These are phyloP conservation scores for Cardiocondyla obscurior DNA, from an alignment of 1,140 invertebrate genomes.

Conservation along the genomic window DNA sequence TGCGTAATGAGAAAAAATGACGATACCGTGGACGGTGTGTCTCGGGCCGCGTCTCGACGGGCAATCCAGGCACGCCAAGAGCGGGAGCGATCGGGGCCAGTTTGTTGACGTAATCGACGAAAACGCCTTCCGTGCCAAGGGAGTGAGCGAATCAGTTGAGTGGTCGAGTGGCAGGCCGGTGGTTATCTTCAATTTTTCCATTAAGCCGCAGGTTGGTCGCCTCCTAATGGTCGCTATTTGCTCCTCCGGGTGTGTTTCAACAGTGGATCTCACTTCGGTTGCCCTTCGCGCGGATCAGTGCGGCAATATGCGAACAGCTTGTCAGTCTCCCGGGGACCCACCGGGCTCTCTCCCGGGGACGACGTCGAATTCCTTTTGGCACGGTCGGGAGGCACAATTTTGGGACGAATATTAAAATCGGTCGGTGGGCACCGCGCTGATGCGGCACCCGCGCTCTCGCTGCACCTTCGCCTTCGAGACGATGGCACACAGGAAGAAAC, in stretches of 20 bases:
- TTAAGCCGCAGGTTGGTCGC: conserved; percentile 74
- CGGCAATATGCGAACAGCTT: background rate
- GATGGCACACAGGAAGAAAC: conserved; percentile 77
- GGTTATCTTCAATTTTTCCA: conserved; percentile 77
- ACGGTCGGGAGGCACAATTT: conserved; percentile 38
- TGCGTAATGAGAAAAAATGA: conserved; percentile 44
- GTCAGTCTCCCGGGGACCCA: background rate
- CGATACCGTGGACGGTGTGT: conserved; percentile 14
- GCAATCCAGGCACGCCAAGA: conserved; percentile 42
- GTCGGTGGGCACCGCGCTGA: conserved; percentile 63
- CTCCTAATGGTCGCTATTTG: conserved; percentile 75
- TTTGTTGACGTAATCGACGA: conserved; percentile 73
- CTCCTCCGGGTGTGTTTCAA: conserved; percentile 63
- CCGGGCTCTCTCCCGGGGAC: too few relatives aligned
- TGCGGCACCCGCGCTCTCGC: conserved; percentile 70
- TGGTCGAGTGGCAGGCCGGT: conserved; percentile 70
- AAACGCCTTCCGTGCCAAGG: conserved; percentile 63
- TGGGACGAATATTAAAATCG: conserved; percentile 67
- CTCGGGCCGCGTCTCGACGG: conserved; percentile 10
- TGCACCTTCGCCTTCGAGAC: conserved; percentile 72
- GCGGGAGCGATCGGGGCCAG: conserved; percentile 63
- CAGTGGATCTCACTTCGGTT: conserved; percentile 69
- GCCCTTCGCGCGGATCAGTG: conserved; percentile 22
- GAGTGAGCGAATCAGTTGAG: conserved; percentile 68
- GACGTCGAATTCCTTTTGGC: conserved; percentile 39